phyloP scores from a whole-genome alignment of 2,888 invertebrate species.

The Clunio marinus region DNA sequence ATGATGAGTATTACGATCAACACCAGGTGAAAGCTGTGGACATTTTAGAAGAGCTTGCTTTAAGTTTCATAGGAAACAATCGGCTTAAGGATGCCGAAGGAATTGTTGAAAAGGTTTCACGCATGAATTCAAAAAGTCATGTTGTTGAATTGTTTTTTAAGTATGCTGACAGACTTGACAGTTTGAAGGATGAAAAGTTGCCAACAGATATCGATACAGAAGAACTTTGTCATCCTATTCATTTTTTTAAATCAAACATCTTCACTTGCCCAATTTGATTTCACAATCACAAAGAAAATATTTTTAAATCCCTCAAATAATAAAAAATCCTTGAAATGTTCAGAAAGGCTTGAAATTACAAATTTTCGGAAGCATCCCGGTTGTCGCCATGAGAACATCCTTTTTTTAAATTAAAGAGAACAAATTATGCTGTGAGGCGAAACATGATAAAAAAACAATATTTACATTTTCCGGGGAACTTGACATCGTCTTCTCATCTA shows the following conservation, averaged over 20 bases:
- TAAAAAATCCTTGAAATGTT: background rate
- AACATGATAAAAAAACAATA: too few species aligned
- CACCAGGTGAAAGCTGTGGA: slow-evolving; percentile 32
- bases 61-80: slow-evolving; percentile 21
- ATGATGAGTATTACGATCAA: slow-evolving; percentile 30
- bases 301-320: too few species aligned
- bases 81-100: slow-evolving; percentile 6
- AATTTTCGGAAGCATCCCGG: background rate
- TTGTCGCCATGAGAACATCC: slow-evolving; percentile 9
- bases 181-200: background rate
- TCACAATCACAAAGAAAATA: background rate
- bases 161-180: too few species aligned
- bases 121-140: slow-evolving; percentile 22
- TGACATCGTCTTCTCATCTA: background rate
- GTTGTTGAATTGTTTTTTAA: background rate
- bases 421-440: background rate
- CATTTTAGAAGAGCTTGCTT: slow-evolving; percentile 29
- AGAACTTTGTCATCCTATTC: background rate
- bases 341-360: background rate
- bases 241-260: background rate
- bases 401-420: slow-evolving; percentile 9
- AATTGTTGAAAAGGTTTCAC: slow-evolving; percentile 11
- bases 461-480: slow-evolving; percentile 4
- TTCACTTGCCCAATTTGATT: slow-evolving; percentile 8
- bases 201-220: too few species aligned